Evolutionary conservation across 2,113 vertebrate genomes (phyloP).

Genomic region (Chloebia gouldiae): DNA sequence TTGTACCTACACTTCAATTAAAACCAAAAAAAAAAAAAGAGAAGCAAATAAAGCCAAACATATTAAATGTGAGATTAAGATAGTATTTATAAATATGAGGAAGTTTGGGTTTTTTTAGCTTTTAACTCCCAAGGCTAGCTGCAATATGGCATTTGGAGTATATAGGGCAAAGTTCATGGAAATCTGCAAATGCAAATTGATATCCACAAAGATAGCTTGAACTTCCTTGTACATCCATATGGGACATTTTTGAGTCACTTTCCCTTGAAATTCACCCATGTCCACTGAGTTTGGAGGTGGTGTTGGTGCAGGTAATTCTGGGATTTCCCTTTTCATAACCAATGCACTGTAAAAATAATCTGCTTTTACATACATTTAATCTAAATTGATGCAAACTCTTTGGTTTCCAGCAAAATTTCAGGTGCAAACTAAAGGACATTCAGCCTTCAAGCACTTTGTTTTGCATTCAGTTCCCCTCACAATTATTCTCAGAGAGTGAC

Average conservation of each 20-base stretch:
- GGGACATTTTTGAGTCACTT: neutral
- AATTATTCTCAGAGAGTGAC: neutral
- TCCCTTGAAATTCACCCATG: neutral
- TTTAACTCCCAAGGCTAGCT: neutral
- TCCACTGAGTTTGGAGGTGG: neutral
- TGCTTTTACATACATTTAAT: neutral
- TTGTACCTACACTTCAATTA: neutral
- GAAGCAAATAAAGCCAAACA: neutral
- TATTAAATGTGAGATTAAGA: neutral
- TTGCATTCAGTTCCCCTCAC: neutral
- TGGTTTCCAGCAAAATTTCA: neutral
- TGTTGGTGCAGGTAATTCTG: neutral
- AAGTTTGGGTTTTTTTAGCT: neutral
- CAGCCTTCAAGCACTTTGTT: neutral
- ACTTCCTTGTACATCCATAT: neutral
- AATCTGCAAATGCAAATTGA: neutral
- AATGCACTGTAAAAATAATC: accelerated
- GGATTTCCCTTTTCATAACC: neutral
- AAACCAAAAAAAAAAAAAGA: neutral
- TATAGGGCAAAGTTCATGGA: neutral
- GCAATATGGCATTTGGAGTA: neutral
- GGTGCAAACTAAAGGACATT: neutral
- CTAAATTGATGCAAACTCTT: neutral
- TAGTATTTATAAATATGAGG: neutral
- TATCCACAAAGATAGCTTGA: neutral